Evolutionary conservation across 1,140 invertebrate genomes (phyloP).

Genomic region (Tachypleus tridentatus): DNA sequence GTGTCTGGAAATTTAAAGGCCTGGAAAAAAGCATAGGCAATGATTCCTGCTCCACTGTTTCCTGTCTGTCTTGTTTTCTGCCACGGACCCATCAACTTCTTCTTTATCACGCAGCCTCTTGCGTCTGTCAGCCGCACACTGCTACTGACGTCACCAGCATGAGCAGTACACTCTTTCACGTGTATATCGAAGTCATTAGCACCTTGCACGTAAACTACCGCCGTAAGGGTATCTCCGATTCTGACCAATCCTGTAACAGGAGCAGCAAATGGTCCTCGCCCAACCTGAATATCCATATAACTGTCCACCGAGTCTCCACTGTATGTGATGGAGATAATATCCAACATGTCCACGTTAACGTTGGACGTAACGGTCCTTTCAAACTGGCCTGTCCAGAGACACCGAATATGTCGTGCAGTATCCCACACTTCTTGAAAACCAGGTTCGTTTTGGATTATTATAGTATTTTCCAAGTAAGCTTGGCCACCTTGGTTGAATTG

Average conservation of each 20-base stretch:
- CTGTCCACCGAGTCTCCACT: slow-evolving; percentile 14
- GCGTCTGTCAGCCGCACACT: slow-evolving; percentile 53
- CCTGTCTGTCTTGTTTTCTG: slow-evolving; percentile 62
- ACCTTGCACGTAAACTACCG: slow-evolving; percentile 64
- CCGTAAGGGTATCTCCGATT: slow-evolving; percentile 66
- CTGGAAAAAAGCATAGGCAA: slow-evolving; percentile 66
- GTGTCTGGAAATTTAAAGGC: slow-evolving; percentile 79
- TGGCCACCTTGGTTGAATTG: slow-evolving; percentile 37
- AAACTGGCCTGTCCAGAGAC: slow-evolving; percentile 9
- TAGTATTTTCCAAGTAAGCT: slow-evolving; percentile 39
- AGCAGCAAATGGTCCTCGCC: slow-evolving; percentile 14
- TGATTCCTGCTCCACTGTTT: slow-evolving; percentile 54
- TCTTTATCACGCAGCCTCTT: slow-evolving; percentile 60
- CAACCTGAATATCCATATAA: slow-evolving; percentile 17
- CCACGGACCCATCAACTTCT: slow-evolving; percentile 69
- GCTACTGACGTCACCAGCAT: slow-evolving; percentile 50
- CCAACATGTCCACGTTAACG: slow-evolving; percentile 32
- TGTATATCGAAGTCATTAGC: slow-evolving; percentile 64
- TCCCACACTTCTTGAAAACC: slow-evolving; percentile 4
- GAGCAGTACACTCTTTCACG: slow-evolving; percentile 56
- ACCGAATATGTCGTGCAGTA: slow-evolving; percentile 10
- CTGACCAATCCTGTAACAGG: slow-evolving; percentile 58
- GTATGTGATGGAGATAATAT: slow-evolving; percentile 45
- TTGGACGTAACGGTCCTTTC: slow-evolving; percentile 25
- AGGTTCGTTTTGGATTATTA: slow-evolving; percentile 4